Evolutionary conservation across 1,140 invertebrate genomes (phyloP).

Genomic region (Ips typographus): DNA sequence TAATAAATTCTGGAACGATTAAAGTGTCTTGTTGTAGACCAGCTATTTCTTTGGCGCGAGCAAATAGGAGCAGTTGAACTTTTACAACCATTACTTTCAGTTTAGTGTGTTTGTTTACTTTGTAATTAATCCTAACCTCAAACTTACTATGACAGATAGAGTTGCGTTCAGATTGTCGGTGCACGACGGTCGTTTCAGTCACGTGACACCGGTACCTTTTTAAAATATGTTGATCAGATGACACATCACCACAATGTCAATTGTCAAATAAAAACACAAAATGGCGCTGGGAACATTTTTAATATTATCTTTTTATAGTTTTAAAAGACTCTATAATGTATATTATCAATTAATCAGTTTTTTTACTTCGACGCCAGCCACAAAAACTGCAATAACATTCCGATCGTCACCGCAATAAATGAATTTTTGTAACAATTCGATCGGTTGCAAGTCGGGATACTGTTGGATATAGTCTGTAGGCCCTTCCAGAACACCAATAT

Average conservation of each 20-base stretch:
- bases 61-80: slow-evolving; percentile 81
- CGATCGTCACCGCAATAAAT: slow-evolving; percentile 82
- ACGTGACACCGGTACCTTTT: too few relatives aligned
- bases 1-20: slow-evolving; percentile 54
- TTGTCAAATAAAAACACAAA: too few relatives aligned
- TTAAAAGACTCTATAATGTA: background rate
- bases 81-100: slow-evolving; percentile 29
- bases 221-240: too few relatives aligned
- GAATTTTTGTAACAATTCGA: slow-evolving; percentile 76
- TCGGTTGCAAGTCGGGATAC: slow-evolving; percentile 49
- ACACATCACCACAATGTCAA: too few relatives aligned
- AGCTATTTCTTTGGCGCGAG: slow-evolving; percentile 78
- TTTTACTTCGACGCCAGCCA: slow-evolving; percentile 10
- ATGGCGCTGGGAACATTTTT: too few relatives aligned
- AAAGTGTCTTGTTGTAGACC: slow-evolving; percentile 60
- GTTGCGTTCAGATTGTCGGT: too few relatives aligned
- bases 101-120: too few relatives aligned
- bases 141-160: too few relatives aligned
- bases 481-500: slow-evolving; percentile 51
- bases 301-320: too few relatives aligned
- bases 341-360: background rate
- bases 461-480: slow-evolving; percentile 46
- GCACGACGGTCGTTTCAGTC: too few relatives aligned
- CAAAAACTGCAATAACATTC: slow-evolving; percentile 61
- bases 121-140: too few relatives aligned